phyloP scores from a whole-genome alignment of 2,888 invertebrate species.

The Drosophila incognita region DNA sequence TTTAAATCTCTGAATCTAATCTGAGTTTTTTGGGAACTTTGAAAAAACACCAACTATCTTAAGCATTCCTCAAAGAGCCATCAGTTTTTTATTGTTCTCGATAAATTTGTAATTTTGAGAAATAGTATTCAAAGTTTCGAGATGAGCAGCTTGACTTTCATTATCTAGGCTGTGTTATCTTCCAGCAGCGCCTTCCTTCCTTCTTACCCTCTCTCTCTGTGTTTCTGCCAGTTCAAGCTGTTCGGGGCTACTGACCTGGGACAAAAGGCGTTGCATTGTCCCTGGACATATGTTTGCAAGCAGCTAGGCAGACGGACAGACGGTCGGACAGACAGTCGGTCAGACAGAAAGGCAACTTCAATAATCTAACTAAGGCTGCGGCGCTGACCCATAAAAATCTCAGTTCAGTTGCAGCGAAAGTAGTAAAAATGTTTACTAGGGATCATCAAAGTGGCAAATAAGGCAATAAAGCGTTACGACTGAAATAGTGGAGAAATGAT shows the following conservation, averaged over 20 bases:
- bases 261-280: conserved; percentile 47
- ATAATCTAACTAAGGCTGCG: conserved; percentile 48
- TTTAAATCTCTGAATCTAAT: not conserved
- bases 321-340: not conserved
- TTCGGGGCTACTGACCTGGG: conserved; percentile 44
- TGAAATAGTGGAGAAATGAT: conserved; percentile 18
- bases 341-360: conserved; percentile 33
- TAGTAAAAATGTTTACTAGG: conserved; percentile 53
- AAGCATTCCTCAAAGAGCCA: not conserved
- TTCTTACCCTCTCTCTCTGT: too few species aligned
- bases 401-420: conserved; percentile 61
- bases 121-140: not conserved
- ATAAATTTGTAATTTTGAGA: not conserved
- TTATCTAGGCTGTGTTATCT: not conserved
- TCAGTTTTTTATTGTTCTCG: not conserved
- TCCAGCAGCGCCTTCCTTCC: not conserved
- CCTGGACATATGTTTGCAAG: conserved; percentile 47
- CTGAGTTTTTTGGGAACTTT: not conserved
- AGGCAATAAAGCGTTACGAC: conserved; percentile 29
- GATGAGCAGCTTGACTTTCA: not conserved
- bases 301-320: not conserved
- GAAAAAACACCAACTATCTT: not conserved
- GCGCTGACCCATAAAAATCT: conserved; percentile 61
- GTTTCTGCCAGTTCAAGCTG: not conserved
- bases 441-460: conserved; percentile 67